Evolutionary conservation across 2,113 vertebrate species (phyloP).

Genomic region (Oncorhynchus clarkii): DNA sequence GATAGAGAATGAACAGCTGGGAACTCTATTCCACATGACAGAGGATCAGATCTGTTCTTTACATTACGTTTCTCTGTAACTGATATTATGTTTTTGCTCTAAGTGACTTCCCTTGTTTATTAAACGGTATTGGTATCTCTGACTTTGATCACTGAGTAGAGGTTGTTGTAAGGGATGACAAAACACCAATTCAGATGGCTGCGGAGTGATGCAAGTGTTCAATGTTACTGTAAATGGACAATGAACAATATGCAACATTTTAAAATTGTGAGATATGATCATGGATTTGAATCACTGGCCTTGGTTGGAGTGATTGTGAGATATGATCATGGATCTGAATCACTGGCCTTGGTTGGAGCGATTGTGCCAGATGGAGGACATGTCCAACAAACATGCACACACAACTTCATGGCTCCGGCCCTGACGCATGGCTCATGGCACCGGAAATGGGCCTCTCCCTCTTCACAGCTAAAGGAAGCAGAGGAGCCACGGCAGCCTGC

Average conservation of each 20-base stretch:
- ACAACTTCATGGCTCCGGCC: not conserved
- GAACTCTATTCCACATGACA: not conserved
- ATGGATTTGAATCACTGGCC: too few species aligned
- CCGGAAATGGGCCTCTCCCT: constrained; percentile 19
- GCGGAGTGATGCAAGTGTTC: not conserved
- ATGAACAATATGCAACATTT: not conserved
- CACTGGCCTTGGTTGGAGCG: not conserved
- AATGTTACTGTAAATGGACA: not conserved
- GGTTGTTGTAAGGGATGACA: constrained; percentile 8
- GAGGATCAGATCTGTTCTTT: not conserved
- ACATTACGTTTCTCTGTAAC: not conserved
- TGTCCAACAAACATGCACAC: constrained; percentile 8
- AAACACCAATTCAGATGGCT: constrained; percentile 1
- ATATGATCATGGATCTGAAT: constrained; percentile 7
- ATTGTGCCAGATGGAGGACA: constrained; percentile 6
- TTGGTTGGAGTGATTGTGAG: not conserved
- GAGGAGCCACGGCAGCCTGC: constrained; percentile 28
- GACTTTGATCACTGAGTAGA: constrained; percentile 8
- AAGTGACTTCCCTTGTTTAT: not conserved
- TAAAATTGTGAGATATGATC: not conserved
- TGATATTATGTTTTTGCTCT: not conserved
- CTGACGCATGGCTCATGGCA: not conserved
- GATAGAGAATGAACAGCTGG: not conserved
- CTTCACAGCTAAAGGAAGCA: constrained; percentile 37
- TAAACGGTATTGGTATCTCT: not conserved